Conservation (phyloP, 1,140 invertebrate genomes). For the Magallana angulata region DNA sequence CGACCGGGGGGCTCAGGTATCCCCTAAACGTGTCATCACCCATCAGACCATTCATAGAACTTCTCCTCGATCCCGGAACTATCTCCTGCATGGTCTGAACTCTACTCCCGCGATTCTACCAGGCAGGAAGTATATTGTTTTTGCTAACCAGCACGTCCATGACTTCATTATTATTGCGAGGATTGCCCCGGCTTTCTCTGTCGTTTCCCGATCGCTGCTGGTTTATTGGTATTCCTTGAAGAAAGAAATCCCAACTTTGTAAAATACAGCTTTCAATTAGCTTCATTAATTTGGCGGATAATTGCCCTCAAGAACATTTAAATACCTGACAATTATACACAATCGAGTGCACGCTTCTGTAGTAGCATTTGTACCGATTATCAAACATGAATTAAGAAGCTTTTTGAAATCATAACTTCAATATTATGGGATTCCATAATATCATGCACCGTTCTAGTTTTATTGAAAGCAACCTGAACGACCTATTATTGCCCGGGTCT, state of each 20-base stretch:
- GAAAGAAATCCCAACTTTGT: not conserved
- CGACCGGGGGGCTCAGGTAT: not conserved
- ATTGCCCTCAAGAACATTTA: not conserved
- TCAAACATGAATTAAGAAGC: too few relatives aligned
- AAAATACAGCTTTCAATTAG: constrained; percentile 16
- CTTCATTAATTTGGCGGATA: not conserved
- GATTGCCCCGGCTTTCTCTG: not conserved
- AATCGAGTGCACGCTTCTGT: too few relatives aligned
- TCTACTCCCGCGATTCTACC: not conserved
- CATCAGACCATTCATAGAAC: not conserved
- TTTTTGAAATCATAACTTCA: too few relatives aligned
- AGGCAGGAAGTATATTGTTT: not conserved
- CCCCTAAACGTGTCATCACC: not conserved
- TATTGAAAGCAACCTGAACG: too few relatives aligned
- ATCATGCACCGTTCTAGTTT: too few relatives aligned
- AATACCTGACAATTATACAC: too few relatives aligned
- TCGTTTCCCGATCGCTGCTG: not conserved
- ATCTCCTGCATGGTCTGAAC: not conserved
- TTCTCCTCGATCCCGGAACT: not conserved
- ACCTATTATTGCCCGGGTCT: too few relatives aligned
- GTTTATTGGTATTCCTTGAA: not conserved
- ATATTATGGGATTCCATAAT: too few relatives aligned
- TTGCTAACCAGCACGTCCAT: not conserved
- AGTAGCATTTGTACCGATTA: too few relatives aligned
- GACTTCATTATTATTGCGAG: not conserved